Conservation (phyloP, 1,140 invertebrate species). For the Venturia canescens region DNA sequence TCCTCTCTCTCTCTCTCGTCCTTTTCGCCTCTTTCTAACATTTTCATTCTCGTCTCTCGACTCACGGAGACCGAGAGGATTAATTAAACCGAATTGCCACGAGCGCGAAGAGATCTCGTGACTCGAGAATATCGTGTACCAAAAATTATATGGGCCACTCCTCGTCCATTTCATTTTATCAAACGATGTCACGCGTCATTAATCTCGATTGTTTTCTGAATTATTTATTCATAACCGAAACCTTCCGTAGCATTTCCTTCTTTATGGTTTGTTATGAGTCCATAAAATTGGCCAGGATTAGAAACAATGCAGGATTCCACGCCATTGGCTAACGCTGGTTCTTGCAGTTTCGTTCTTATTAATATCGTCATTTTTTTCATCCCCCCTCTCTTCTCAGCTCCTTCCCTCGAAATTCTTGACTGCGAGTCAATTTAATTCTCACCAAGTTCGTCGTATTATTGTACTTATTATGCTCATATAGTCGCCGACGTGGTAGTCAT, state of each 20-base stretch:
- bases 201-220: too few species aligned
- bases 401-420: conserved; percentile 17
- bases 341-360: neutral
- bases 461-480: conserved; percentile 27
- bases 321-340: neutral
- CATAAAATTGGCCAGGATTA: too few species aligned
- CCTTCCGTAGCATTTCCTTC: too few species aligned
- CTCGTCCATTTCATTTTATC: neutral
- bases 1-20: neutral
- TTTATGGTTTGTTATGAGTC: too few species aligned
- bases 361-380: neutral
- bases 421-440: conserved; percentile 3
- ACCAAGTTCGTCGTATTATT: conserved; percentile 21
- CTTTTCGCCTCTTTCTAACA: neutral
- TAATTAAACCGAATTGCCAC: conserved; percentile 70
- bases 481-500: conserved; percentile 17
- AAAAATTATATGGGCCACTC: neutral
- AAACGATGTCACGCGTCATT: neutral
- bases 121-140: conserved; percentile 46
- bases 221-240: too few species aligned
- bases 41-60: conserved; percentile 16
- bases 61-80: conserved; percentile 57
- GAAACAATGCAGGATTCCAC: neutral
- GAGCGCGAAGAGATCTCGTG: conserved; percentile 49
- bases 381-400: neutral